Evolutionary conservation across 2,113 vertebrate species (phyloP).

Genomic region (Zapus hudsonius): DNA sequence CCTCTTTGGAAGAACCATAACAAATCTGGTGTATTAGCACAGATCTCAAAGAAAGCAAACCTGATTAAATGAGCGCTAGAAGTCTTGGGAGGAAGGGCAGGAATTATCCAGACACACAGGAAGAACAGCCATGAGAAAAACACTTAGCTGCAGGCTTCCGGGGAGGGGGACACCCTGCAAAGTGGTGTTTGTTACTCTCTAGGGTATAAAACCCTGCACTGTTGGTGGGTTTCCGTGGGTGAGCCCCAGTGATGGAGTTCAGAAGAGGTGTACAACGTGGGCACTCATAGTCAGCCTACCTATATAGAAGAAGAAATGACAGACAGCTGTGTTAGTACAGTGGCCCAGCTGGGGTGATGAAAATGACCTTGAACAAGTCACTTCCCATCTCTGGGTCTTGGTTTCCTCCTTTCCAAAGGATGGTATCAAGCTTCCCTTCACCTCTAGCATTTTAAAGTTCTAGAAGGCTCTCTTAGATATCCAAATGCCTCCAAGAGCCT

Average conservation of each 20-base stretch:
- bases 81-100: background rate
- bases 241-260: background rate
- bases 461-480: slow-evolving; percentile 65
- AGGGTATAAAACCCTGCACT: background rate
- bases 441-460: slow-evolving; percentile 64
- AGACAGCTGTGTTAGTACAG: background rate
- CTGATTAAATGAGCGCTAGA: background rate
- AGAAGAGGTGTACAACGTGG: background rate
- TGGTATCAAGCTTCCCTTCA: background rate
- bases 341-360: background rate
- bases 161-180: background rate
- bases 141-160: background rate
- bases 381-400: background rate
- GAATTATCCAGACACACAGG: background rate
- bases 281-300: background rate
- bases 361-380: background rate
- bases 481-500: slow-evolving; percentile 73
- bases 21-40: slow-evolving; percentile 54
- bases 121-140: background rate
- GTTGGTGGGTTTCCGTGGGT: background rate
- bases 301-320: background rate
- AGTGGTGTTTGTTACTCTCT: background rate
- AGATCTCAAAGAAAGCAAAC: slow-evolving; percentile 41
- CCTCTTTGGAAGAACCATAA: slow-evolving; percentile 65
- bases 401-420: background rate